phyloP scores from a whole-genome alignment of 2,888 invertebrate genomes.

The Amphipyra berbera region DNA sequence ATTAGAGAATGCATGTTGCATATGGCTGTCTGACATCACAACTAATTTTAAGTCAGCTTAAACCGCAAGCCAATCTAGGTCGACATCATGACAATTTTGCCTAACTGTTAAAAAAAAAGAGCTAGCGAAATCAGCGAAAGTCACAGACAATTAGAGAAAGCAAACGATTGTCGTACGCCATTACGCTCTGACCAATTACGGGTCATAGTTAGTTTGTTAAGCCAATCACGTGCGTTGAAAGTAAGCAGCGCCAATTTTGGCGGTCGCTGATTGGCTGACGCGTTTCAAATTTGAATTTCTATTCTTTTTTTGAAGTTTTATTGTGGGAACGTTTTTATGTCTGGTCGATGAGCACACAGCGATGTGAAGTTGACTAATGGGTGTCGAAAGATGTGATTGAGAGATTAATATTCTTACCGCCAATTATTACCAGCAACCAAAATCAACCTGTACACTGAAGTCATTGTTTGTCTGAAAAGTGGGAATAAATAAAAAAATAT shows the following conservation, averaged over 20 bases:
- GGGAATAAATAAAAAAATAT: too few relatives aligned
- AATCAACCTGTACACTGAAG: too few relatives aligned
- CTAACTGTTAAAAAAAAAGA: conserved; percentile 58
- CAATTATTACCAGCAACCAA: too few relatives aligned
- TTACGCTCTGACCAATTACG: conserved; percentile 73
- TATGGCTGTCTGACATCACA: background rate
- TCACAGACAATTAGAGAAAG: conserved; percentile 79
- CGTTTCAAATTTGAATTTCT: conserved; percentile 61
- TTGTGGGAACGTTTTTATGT: conserved; percentile 41
- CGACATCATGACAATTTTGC: conserved; percentile 27
- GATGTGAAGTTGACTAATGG: background rate
- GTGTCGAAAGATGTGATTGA: too few relatives aligned
- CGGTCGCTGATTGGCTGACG: conserved; percentile 62
- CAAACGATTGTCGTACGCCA: conserved; percentile 63
- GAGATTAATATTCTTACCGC: too few relatives aligned
- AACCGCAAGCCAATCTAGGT: conserved; percentile 23
- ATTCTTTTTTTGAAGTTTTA: conserved; percentile 48
- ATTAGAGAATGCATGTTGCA: conserved; percentile 25
- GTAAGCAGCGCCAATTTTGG: conserved; percentile 76
- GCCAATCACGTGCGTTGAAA: conserved; percentile 79
- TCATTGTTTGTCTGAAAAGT: too few relatives aligned
- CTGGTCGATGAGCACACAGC: background rate
- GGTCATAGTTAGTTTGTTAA: conserved; percentile 66
- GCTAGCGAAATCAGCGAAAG: conserved; percentile 74
- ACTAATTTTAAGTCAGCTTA: background rate